Evolutionary conservation across 2,113 vertebrate species (phyloP), one percentile per base, ranked within the genome.

Genomic region (Tautogolabrus adspersus): DNA sequence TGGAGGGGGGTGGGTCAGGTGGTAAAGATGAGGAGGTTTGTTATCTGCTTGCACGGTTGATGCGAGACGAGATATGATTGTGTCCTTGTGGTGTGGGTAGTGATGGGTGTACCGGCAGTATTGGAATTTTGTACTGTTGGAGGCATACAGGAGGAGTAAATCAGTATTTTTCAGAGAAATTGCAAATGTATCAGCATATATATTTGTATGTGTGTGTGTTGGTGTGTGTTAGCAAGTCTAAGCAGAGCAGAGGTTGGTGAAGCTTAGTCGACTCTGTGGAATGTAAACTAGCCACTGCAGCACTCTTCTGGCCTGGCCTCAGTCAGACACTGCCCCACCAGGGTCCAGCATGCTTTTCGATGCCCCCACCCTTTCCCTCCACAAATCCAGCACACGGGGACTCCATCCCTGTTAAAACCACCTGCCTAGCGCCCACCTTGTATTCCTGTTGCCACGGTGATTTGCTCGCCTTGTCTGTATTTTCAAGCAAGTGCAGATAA

Each of bases 251-350:
- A 85, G 84, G 73, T 83, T 86, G 81, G 59, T 70, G 75, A 89
- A 77, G 79, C 87, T 83, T 69, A 63, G 77, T 65, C 37, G 69
- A 82, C 71, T 70, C 86, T 67, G 85, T 83, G 85, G 91, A 93
- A 92, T 91, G 88, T 88, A 90, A 93, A 94, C 88, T 80, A 92
- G 73, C 85, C 82, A 88, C 85, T 91, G 93, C 87, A 91, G 85
- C 86, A 88, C 44, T 82, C 73, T 57, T 82, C 71, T 57, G 78
- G 64, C 38, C 69, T 49, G 77, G 80, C 64, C 66, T 79, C 82
- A 79, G 88, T 68, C 81, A 79, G 72, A 76, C 47, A n/a, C 60
- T 63, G 40, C 71, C 77, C 62, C 78, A 40, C n/a, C 18, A 23
- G 84, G 79, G 81, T 68, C 44, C 66, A 21, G 42, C 61, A 37